phyloP scores from a whole-genome alignment of 2,113 vertebrate species.

The Amblyopsis rosae region DNA sequence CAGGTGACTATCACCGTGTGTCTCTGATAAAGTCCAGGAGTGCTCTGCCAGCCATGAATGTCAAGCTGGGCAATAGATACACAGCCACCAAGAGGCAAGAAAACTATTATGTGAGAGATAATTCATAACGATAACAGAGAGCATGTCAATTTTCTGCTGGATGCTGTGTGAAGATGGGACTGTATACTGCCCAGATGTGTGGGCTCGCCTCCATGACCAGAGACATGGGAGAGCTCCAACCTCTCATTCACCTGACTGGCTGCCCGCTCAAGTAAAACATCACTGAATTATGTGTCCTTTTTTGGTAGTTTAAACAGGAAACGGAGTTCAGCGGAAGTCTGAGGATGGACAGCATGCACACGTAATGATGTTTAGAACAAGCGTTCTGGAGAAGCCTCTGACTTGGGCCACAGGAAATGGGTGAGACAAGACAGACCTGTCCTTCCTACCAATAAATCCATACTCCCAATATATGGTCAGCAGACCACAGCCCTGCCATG shows the following conservation, averaged over 20 bases:
- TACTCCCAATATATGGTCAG: background rate
- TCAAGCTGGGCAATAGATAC: background rate
- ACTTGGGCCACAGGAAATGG: conserved; percentile 22
- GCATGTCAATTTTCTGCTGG: background rate
- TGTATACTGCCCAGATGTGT: background rate
- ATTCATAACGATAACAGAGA: conserved; percentile 9
- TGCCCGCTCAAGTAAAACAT: no score
- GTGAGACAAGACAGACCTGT: conserved; percentile 33
- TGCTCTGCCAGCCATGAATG: conserved; percentile 26
- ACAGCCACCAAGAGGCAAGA: background rate
- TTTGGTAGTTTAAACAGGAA: background rate
- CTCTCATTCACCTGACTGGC: background rate
- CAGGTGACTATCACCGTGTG: conserved; percentile 57
- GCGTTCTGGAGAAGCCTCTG: conserved; percentile 14
- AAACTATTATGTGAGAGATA: background rate
- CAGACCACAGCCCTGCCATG: background rate
- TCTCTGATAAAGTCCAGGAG: conserved; percentile 27
- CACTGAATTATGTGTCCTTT: no score
- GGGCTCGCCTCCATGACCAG: conserved; percentile 1
- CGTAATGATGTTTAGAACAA: conserved; percentile 35
- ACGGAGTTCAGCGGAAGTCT: background rate
- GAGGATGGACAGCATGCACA: conserved; percentile 2
- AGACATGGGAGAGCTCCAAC: conserved; percentile 12
- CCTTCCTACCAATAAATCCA: conserved; percentile 6
- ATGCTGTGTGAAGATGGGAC: background rate